These are phyloP conservation scores for Nebria salina DNA, from an alignment of 2,888 invertebrate species.

Conservation along the genomic window DNA sequence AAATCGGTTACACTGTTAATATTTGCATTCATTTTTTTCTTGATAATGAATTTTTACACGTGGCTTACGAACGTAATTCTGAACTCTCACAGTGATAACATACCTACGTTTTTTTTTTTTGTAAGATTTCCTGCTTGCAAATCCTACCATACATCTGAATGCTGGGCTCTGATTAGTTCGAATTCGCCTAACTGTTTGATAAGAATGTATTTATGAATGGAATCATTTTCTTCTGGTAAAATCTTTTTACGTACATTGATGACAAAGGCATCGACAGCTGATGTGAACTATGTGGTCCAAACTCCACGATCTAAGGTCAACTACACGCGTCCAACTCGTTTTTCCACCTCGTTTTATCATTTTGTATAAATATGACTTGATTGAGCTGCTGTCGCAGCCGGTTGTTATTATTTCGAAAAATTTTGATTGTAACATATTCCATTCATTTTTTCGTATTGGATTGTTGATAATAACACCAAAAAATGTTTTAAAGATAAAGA, in stretches of 20 bases:
- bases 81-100: not conserved
- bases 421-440: not conserved
- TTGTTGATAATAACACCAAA: not conserved
- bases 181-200: conserved; percentile 7
- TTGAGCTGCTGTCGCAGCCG: not conserved
- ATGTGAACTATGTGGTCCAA: conserved; percentile 19
- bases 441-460: not conserved
- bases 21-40: not conserved
- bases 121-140: not conserved
- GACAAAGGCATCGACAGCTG: conserved; percentile 23
- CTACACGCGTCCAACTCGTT: conserved; percentile 4
- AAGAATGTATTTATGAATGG: conserved; percentile 17
- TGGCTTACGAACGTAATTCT: not conserved
- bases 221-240: not conserved
- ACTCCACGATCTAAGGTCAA: conserved; percentile 24
- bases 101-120: not conserved
- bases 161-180: not conserved
- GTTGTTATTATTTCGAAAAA: not conserved
- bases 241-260: conserved; percentile 15
- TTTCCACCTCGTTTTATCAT: not conserved
- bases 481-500: not conserved
- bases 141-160: not conserved
- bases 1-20: not conserved
- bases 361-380: not conserved
- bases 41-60: not conserved